phyloP scores from a whole-genome alignment of 2,888 invertebrate genomes.

The Scaeva pyrastri region DNA sequence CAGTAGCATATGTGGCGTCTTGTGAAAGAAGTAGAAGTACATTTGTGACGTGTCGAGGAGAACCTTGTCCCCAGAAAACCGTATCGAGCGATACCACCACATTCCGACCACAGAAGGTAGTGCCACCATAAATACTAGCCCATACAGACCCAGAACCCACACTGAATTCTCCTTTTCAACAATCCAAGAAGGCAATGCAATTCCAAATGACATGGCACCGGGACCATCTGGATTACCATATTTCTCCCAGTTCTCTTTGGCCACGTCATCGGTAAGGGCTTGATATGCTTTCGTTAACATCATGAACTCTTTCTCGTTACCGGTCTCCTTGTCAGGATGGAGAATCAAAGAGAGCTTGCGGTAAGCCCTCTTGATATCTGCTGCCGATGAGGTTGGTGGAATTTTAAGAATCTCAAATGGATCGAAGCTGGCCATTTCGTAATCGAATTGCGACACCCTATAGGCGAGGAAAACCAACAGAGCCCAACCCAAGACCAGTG shows the following conservation, averaged over 20 bases:
- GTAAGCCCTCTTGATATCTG: slow-evolving; percentile 97
- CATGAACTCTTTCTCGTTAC: slow-evolving; percentile 99
- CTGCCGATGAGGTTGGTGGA: slow-evolving; percentile 92
- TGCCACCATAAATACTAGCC: slow-evolving; percentile 98
- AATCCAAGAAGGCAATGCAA: slow-evolving; percentile 99
- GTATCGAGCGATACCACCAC: slow-evolving; percentile 99
- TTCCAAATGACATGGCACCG: slow-evolving; percentile 99
- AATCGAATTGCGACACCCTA: slow-evolving; percentile 98
- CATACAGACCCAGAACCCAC: slow-evolving; percentile 98
- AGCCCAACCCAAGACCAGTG: slow-evolving; percentile 93
- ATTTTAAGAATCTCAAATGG: slow-evolving; percentile 98
- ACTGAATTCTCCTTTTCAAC: slow-evolving; percentile 99
- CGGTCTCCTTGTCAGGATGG: slow-evolving; percentile 99
- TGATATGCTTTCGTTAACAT: slow-evolving; percentile 96
- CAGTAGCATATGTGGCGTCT: slow-evolving; percentile 97
- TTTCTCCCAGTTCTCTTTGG: slow-evolving; percentile 98
- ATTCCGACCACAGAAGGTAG: slow-evolving; percentile 95
- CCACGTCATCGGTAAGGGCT: slow-evolving; percentile 98
- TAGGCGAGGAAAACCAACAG: slow-evolving; percentile 92
- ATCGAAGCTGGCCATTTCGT: slow-evolving; percentile 99
- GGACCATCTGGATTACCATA: slow-evolving; percentile 99
- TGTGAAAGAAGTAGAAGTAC: slow-evolving; percentile 97
- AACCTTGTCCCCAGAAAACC: slow-evolving; percentile 98
- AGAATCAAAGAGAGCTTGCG: slow-evolving; percentile 95
- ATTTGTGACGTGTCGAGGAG: slow-evolving; percentile 98